Percentiles rank a stretch among this genome's conserved stretches.
Conservation (phyloP, 1,140 invertebrate genomes). For the Carposina sasakii region DNA sequence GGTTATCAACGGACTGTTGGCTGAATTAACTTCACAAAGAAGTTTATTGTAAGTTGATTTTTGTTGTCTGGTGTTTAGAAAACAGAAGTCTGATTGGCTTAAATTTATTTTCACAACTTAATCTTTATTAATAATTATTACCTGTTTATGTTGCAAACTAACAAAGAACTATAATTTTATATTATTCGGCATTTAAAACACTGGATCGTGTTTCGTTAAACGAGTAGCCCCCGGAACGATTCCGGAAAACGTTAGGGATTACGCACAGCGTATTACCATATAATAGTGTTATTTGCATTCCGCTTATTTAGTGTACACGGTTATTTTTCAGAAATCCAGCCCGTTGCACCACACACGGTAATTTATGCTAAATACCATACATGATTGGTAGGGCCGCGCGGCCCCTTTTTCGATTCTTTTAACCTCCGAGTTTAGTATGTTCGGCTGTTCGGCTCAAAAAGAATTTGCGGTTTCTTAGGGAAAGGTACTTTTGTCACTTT, state of each 20-base stretch:
- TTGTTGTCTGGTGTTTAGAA: no score
- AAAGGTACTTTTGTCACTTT: no score
- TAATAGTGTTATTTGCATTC: constrained; percentile 64
- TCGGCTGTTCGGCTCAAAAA: constrained; percentile 21
- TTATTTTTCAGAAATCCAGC: constrained; percentile 56
- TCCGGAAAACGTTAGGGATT: constrained; percentile 42
- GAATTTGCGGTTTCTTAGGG: constrained; percentile 8
- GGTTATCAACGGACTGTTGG: no score
- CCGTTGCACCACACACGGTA: constrained; percentile 36
- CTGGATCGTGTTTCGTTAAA: no score
- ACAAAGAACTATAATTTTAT: no score
- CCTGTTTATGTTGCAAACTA: no score
- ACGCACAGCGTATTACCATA: constrained; percentile 61
- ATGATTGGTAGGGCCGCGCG: constrained; percentile 43
- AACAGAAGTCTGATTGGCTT: no score
- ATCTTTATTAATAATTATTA: no score
- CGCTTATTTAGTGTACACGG: constrained; percentile 48
- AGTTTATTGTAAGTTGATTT: no score
- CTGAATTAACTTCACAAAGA: no score
- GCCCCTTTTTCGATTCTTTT: constrained; percentile 33
- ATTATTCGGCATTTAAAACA: no score
- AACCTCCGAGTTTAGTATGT: constrained; percentile 24
- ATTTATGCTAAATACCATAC: constrained; percentile 60
- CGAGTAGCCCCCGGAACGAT: constrained; percentile 32
- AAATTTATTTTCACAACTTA: no score